phyloP scores from a whole-genome alignment of 2,113 vertebrate species.

The Lampris megalopsis region DNA sequence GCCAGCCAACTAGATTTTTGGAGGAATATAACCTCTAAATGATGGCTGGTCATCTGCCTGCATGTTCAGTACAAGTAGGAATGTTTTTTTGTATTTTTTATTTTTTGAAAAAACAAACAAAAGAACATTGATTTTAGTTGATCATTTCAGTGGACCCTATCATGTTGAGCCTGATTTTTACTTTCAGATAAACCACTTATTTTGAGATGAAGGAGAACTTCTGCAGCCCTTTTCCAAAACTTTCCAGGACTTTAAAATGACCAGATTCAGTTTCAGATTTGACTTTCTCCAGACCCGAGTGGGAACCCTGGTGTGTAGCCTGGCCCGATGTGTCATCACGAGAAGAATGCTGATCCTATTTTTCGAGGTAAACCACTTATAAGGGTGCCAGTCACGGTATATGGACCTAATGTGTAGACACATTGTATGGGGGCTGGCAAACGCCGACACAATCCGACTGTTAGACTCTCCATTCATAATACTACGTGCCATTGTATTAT shows the following conservation, averaged over 20 bases:
- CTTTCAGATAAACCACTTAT: too few relatives aligned
- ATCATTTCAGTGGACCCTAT: neutral
- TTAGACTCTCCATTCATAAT: constrained; percentile 38
- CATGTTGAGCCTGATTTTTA: neutral
- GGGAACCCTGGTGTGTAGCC: neutral
- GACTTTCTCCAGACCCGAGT: neutral
- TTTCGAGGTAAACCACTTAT: constrained; percentile 35
- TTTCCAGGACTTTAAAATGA: neutral
- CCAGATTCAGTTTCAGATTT: neutral
- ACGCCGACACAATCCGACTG: constrained; percentile 16
- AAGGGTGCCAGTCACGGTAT: constrained; percentile 1
- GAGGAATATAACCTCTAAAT: constrained; percentile 24
- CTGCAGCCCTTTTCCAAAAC: neutral
- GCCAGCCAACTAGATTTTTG: neutral
- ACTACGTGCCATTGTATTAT: constrained; percentile 40
- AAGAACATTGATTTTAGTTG: too few relatives aligned
- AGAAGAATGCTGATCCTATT: constrained; percentile 17
- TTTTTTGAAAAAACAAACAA: too few relatives aligned
- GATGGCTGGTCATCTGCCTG: constrained; percentile 7
- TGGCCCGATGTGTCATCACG: constrained; percentile 16
- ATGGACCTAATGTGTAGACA: constrained; percentile 30
- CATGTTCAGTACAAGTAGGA: neutral
- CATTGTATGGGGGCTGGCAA: constrained; percentile 48
- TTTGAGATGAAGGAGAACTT: neutral
- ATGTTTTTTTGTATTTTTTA: too few relatives aligned